Evolutionary conservation across 92 coral and sea anemone species (phyloP).

Genomic region (Siderastrea siderea): DNA sequence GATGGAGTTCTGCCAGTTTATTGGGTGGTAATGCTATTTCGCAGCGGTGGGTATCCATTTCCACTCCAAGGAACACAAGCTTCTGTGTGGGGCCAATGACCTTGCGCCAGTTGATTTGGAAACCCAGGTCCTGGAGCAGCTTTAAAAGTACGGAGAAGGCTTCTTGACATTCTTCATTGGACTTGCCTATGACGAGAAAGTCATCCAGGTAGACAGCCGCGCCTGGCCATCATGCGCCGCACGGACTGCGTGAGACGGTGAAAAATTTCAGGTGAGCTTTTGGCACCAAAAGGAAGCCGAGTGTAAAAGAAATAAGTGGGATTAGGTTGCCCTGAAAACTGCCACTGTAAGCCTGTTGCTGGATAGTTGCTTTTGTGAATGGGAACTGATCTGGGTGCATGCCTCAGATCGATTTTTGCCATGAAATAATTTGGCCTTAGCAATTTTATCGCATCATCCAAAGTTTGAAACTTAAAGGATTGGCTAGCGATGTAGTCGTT

Average conservation of each 20-base stretch:
- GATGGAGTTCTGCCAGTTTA: too few relatives aligned
- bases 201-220: constrained; percentile 52
- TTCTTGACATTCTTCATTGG: constrained; percentile 41
- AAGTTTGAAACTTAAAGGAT: too few relatives aligned
- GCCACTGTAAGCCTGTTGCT: too few relatives aligned
- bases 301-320: constrained; percentile 48
- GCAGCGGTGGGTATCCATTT: too few relatives aligned
- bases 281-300: constrained; percentile 49
- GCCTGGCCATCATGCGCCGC: not conserved
- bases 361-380: constrained; percentile 12
- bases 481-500: not conserved
- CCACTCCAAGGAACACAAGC: not conserved
- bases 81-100: constrained; percentile 9
- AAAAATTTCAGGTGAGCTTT: not conserved
- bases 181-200: constrained; percentile 46
- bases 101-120: not conserved
- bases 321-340: constrained; percentile 12
- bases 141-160: constrained; percentile 56
- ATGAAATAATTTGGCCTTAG: too few relatives aligned
- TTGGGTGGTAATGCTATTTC: too few relatives aligned
- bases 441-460: too few relatives aligned
- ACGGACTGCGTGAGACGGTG: not conserved
- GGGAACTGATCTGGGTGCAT: constrained; percentile 52
- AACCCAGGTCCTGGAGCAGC: constrained; percentile 1
- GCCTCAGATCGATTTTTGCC: constrained; percentile 39